A percentile compares a stretch with the other conserved stretches of the same genome.
Conservation (phyloP, 2,888 invertebrate species). For the Lordiphosa fenestrarum region DNA sequence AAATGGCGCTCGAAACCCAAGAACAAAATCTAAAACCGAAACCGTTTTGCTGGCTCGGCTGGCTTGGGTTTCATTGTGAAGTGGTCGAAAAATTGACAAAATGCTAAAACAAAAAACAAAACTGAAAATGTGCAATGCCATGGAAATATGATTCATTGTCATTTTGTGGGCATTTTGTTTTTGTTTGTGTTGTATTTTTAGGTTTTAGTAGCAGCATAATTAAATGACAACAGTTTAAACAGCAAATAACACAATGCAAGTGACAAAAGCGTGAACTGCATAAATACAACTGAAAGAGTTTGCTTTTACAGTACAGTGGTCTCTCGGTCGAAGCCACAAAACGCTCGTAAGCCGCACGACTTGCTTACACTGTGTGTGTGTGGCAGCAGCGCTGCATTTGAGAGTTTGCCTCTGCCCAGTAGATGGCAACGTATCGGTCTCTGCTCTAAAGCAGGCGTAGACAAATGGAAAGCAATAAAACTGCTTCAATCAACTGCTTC, state of each 20-base stretch:
- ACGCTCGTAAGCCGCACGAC: too few relatives aligned
- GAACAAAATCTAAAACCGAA: slow-evolving; percentile 15
- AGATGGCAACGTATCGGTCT: too few relatives aligned
- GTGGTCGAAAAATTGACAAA: slow-evolving; percentile 42
- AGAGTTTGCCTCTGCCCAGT: too few relatives aligned
- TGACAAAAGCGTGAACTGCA: slow-evolving; percentile 55
- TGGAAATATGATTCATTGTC: slow-evolving; percentile 76
- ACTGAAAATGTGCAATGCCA: slow-evolving; percentile 66
- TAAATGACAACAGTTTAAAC: slow-evolving; percentile 63
- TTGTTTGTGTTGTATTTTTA: slow-evolving; percentile 13
- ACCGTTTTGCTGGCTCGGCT: slow-evolving; percentile 50
- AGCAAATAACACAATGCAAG: slow-evolving; percentile 61
- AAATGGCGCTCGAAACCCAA: slow-evolving; percentile 63
- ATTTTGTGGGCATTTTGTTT: slow-evolving; percentile 21
- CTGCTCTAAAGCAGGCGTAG: too few relatives aligned
- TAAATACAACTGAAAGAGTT: slow-evolving; percentile 6
- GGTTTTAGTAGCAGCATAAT: slow-evolving; percentile 39
- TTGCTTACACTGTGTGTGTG: too few relatives aligned
- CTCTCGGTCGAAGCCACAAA: too few relatives aligned
- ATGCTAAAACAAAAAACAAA: slow-evolving; percentile 18
- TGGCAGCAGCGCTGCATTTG: too few relatives aligned
- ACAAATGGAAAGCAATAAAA: too few relatives aligned
- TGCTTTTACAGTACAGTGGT: too few relatives aligned
- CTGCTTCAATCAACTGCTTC: too few relatives aligned
- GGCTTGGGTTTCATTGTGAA: slow-evolving; percentile 47